Percentiles rank a stretch among this genome's conserved stretches.
Conservation (phyloP, 2,113 vertebrate genomes). For the Piprites chloris region DNA sequence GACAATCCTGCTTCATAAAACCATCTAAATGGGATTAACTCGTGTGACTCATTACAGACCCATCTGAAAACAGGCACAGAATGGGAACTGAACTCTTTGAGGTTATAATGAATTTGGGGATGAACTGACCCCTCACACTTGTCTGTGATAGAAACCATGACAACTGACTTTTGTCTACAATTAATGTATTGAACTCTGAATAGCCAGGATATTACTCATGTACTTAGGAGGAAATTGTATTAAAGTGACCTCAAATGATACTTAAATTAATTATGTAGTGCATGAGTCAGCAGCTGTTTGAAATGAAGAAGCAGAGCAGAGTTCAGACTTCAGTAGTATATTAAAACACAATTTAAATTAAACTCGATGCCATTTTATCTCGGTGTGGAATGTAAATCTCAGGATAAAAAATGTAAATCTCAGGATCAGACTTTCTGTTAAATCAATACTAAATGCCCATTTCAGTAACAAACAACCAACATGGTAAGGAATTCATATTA, state of each 20-base stretch:
- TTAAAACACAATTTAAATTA: slow-evolving; percentile 16
- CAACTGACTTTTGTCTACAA: slow-evolving; percentile 46
- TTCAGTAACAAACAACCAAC: background rate
- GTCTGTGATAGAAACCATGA: slow-evolving; percentile 38
- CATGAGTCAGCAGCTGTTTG: slow-evolving; percentile 55
- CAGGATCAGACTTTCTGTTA: background rate
- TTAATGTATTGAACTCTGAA: slow-evolving; percentile 51
- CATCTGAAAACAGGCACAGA: background rate
- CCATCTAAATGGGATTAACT: slow-evolving; percentile 33
- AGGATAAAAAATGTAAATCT: background rate
- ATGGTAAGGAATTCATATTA: background rate
- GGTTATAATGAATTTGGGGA: slow-evolving; percentile 31
- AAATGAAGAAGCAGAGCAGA: slow-evolving; percentile 18
- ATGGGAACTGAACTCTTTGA: background rate
- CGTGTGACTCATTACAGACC: background rate
- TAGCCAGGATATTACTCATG: slow-evolving; percentile 22
- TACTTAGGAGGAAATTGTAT: slow-evolving; percentile 39
- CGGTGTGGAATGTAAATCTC: background rate
- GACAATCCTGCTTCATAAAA: background rate
- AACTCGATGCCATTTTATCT: background rate
- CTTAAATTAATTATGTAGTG: slow-evolving; percentile 58
- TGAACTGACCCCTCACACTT: slow-evolving; percentile 27
- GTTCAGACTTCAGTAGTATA: background rate
- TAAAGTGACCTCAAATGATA: slow-evolving; percentile 45
- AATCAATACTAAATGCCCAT: background rate